These are phyloP conservation scores for Leucoma salicis DNA, from an alignment of 2,888 invertebrate species.

Conservation along the genomic window DNA sequence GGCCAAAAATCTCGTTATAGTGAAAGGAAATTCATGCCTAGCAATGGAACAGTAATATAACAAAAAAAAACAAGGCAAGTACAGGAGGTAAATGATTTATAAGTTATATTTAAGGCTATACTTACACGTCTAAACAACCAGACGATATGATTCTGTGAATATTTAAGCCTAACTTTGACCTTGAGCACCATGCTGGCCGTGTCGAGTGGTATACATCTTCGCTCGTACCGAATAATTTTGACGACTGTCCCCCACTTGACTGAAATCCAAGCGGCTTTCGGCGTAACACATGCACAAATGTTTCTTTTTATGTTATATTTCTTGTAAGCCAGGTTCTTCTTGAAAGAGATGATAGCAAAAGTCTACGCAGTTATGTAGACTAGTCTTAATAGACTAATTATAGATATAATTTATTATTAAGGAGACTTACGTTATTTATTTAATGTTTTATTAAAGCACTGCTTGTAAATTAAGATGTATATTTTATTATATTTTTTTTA, in stretches of 20 bases:
- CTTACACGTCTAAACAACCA: slow-evolving; percentile 84
- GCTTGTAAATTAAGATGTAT: no score
- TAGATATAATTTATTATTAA: no score
- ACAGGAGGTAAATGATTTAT: no score
- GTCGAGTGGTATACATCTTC: slow-evolving; percentile 67
- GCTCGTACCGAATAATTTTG: slow-evolving; percentile 63
- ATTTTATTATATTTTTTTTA: no score
- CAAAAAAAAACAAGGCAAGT: no score
- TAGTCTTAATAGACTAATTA: no score
- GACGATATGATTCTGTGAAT: slow-evolving; percentile 81
- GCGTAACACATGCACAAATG: background rate
- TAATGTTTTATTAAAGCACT: no score
- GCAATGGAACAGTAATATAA: no score
- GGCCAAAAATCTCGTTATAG: no score
- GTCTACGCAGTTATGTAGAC: background rate
- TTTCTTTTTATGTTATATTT: background rate
- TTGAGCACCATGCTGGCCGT: slow-evolving; percentile 80
- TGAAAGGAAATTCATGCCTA: no score
- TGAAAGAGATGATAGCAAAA: background rate
- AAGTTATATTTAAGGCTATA: no score
- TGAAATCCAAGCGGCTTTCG: background rate
- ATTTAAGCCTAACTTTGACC: slow-evolving; percentile 82
- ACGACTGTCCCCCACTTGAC: slow-evolving; percentile 10
- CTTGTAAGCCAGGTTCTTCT: background rate
- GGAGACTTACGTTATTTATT: no score